Evolutionary conservation across 2,113 vertebrate genomes (phyloP).

Genomic region (Menura novaehollandiae): DNA sequence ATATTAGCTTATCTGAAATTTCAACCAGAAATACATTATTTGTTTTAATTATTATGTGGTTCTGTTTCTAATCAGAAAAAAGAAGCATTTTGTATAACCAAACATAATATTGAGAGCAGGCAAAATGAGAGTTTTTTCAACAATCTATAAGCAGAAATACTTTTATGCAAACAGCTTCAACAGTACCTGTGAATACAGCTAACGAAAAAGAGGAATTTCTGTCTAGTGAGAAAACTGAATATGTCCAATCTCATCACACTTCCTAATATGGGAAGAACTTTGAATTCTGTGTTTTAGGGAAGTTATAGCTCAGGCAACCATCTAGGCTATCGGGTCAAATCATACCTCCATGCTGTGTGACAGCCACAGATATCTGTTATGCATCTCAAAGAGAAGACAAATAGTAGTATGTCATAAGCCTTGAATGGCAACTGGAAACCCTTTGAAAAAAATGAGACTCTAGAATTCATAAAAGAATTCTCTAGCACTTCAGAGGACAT

Average conservation of each 20-base stretch:
- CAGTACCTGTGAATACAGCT: background rate
- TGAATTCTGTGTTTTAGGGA: background rate
- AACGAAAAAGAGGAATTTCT: background rate
- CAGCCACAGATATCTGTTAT: background rate
- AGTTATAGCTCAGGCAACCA: background rate
- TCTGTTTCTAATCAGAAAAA: background rate
- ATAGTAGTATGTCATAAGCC: background rate
- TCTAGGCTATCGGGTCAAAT: background rate
- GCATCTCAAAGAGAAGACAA: background rate
- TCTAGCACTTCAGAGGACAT: background rate
- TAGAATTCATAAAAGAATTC: background rate
- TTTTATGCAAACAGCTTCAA: background rate
- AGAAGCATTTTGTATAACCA: background rate
- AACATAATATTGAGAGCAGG: background rate
- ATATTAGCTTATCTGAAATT: background rate
- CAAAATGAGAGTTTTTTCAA: background rate
- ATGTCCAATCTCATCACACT: background rate
- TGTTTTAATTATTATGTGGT: background rate
- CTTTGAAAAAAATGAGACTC: background rate
- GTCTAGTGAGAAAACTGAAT: background rate
- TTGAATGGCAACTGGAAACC: background rate
- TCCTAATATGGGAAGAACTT: background rate
- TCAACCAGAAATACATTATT: background rate
- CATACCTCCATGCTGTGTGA: background rate
- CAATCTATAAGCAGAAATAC: background rate